A percentile compares a stretch with the other conserved stretches of the same genome.
phyloP scores from a whole-genome alignment of 2,888 invertebrate genomes.

The Pasiphila rectangulata region DNA sequence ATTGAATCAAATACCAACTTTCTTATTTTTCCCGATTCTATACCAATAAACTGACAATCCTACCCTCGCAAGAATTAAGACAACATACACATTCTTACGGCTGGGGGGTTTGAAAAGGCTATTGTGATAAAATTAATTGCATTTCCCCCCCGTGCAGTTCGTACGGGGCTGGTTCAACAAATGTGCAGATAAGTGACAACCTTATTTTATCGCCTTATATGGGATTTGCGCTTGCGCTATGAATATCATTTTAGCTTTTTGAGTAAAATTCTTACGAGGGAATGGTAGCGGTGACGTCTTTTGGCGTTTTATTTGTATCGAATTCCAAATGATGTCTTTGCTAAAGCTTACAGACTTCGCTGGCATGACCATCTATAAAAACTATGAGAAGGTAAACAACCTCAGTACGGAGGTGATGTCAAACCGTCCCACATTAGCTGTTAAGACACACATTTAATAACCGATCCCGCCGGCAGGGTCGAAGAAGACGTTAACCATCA shows the following conservation, averaged over 20 bases:
- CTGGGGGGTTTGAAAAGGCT: slow-evolving; percentile 45
- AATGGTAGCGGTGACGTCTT: background rate
- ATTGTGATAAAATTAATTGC: slow-evolving; percentile 75
- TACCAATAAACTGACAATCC: slow-evolving; percentile 12
- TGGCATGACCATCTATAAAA: too few species aligned
- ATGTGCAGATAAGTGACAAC: slow-evolving; percentile 18
- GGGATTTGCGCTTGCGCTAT: background rate
- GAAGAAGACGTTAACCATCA: too few species aligned
- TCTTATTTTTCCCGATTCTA: too few species aligned
- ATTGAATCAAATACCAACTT: background rate
- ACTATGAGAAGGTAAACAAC: too few species aligned
- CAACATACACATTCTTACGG: slow-evolving; percentile 31
- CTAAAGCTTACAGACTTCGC: too few species aligned
- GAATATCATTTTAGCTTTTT: too few species aligned
- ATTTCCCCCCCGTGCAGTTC: slow-evolving; percentile 53
- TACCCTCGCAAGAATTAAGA: slow-evolving; percentile 28
- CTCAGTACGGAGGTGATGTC: too few species aligned
- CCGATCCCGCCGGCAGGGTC: too few species aligned
- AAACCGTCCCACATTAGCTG: too few species aligned
- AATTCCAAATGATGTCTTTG: too few species aligned
- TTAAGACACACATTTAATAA: too few species aligned
- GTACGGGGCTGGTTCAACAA: slow-evolving; percentile 24
- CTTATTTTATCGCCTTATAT: slow-evolving; percentile 8
- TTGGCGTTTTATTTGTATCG: too few species aligned
- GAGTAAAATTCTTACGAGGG: background rate